Base-by-base conservation (phyloP, 2,797 vertebrate genomes). In the Phoeniculus purpureus region DNA sequence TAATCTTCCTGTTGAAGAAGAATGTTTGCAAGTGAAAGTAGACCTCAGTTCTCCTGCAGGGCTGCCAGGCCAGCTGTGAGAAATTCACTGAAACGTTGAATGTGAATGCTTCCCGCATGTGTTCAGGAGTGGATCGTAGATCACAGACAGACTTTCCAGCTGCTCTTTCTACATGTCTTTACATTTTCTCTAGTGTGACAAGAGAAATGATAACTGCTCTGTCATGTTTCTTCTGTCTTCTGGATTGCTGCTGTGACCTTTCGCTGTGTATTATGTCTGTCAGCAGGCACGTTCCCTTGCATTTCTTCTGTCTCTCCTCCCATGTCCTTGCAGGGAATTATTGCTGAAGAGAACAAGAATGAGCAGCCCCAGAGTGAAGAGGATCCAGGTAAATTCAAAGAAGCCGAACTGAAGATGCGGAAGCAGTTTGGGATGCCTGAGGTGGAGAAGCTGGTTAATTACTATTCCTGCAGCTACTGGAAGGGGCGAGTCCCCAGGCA, bases 401-500 rank as follows among this genome's bases (percentile, higher is more conserved):
- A 99, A 95, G 99, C 99, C 0, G 99, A 99, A 91, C 96, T 99
- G 90, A 99, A 99, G 97, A 99, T 99, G 98, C 89, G 99, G 87
- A 99, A 98, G 96, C 97, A 99, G 94, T 99, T 99, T 15, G 98
- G 98, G 70, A 99, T 99, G 99, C 99, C 99, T 0, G 98, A 99
- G 18, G 99, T 98, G 59, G 99, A 99, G 97, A 99, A 99, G 94
- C 97, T 99, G 94, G 99, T 99, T 65, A 99, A 99, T 93, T 99
- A 99, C 94, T 99, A 99, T 82, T 99, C 99, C 75, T 99, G 99
- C 97, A 99, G 99, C 96, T 99, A 98, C 93, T 99, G 99, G 99
- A 99, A 99, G 93, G 99, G 99, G 4, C 97, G 98, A 1, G 99
- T 99, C 19, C 99, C 99, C 0, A 97, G 99, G 26, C 99, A 99